Evolutionary conservation across 2,113 vertebrate species (phyloP).

Genomic region (Brienomyrus longianalis): DNA sequence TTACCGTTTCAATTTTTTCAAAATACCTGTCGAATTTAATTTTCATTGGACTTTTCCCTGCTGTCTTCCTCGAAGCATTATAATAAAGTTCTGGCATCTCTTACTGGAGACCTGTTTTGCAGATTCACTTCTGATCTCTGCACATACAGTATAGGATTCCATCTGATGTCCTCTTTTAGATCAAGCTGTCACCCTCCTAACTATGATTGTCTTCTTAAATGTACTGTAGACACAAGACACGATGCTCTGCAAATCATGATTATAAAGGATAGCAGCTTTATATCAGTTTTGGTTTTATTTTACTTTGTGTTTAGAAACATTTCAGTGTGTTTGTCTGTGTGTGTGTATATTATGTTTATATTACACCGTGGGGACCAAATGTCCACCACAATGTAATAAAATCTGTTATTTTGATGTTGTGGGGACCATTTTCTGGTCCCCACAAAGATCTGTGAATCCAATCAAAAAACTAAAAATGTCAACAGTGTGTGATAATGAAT

Average conservation of each 20-base stretch:
- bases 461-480: too few species aligned
- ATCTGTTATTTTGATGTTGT: too few species aligned
- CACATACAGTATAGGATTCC: neutral
- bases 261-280: neutral
- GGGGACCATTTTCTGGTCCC: too few species aligned
- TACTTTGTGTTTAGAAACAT: neutral
- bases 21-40: neutral
- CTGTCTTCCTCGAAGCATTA: neutral
- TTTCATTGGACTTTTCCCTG: neutral
- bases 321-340: neutral
- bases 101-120: neutral
- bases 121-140: neutral
- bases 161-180: neutral
- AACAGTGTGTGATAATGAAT: neutral
- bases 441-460: too few species aligned
- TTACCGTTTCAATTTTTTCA: neutral
- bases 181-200: neutral
- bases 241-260: neutral
- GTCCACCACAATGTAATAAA: too few species aligned
- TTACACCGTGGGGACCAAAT: too few species aligned
- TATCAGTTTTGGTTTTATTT: neutral
- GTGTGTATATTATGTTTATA: too few species aligned
- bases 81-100: neutral
- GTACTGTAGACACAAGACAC: too few species aligned
- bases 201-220: too few species aligned